Evolutionary conservation across 2,113 vertebrate species (phyloP).

Genomic region (Cryptotis parvus): DNA sequence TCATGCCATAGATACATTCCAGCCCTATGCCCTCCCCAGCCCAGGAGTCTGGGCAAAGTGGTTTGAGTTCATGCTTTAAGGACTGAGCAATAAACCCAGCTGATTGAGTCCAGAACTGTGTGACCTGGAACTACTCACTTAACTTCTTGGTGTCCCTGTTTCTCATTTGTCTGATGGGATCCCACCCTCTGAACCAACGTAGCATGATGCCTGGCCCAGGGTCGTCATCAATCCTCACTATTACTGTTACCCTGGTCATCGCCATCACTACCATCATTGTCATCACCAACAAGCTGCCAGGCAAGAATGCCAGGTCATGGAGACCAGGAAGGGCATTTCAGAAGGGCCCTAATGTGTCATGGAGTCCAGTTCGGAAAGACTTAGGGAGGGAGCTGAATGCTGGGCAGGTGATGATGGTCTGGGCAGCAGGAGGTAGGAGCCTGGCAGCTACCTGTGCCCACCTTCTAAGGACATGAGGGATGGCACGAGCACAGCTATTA

Average conservation of each 20-base stretch:
- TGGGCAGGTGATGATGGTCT: not conserved
- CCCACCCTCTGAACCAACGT: not conserved
- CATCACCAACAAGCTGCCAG: not conserved
- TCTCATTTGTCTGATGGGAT: not conserved
- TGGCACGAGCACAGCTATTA: accelerated
- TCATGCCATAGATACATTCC: too few relatives aligned
- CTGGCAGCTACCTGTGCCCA: not conserved
- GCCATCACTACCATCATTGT: not conserved
- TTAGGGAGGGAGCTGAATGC: not conserved
- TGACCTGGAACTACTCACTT: not conserved
- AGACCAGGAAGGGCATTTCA: not conserved
- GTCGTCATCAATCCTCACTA: too few relatives aligned
- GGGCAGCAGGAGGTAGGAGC: not conserved
- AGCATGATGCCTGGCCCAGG: not conserved
- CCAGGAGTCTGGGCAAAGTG: not conserved
- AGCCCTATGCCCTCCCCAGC: too few relatives aligned
- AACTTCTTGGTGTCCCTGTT: not conserved
- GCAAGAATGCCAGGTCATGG: not conserved
- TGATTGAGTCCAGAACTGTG: not conserved
- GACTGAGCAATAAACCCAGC: not conserved
- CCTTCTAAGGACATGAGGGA: not conserved
- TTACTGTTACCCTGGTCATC: not conserved
- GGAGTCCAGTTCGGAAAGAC: not conserved
- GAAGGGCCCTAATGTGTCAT: not conserved
- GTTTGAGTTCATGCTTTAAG: not conserved